Base-by-base conservation (phyloP, 2,888 invertebrate genomes). In the Hypena proboscidalis region DNA sequence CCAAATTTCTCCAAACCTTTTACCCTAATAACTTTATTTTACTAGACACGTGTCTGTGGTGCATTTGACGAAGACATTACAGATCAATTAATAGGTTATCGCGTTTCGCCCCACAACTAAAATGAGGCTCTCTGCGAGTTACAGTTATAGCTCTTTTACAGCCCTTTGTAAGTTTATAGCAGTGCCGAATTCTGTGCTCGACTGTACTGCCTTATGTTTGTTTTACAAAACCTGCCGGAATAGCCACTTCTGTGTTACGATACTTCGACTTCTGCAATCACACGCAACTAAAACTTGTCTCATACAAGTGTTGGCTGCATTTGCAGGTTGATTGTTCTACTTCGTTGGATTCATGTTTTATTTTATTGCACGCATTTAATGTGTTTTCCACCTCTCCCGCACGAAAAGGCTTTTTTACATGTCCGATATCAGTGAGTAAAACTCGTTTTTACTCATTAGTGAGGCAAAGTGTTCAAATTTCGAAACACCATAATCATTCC, bases 161-260 rank as follows among this genome's bases (percentile, higher is more conserved):
- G 87, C 85, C 88, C 90, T 90, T 90, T 90, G 88, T 83, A 86
- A 88, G 70, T 90, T 90, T 90, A 90, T 89, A 85, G 80, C 89
- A 84, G 87, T 77, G 70, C 90, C 86, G 78, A 86, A 89, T 88
- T 83, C 85, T 84, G 76, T 74, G 77, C 70, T 58, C 66, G 67
- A 61, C 65, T 66, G 58, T 52, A 55, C 67, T 61, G 69, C 69
- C 77, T 79, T 78, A 70, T 82, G 81, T 85, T 83, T 85, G 83
- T 83, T 81, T 80, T 76, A 80, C 80, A 73, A 79, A 83, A 82
- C 71, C 61, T 55, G 50, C 56, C 63, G 56, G 58, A 69, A 70
- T 67, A 57, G 59, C 56, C 54, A 58, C 61, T 67, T 64, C 59
- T 57, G 37, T 38, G 51, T 48, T 59, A 33, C 46, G 35, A 36